Evolutionary conservation across 2,888 invertebrate species (phyloP), one percentile per base, ranked within the genome.

Genomic region (Heliconius aoede): DNA sequence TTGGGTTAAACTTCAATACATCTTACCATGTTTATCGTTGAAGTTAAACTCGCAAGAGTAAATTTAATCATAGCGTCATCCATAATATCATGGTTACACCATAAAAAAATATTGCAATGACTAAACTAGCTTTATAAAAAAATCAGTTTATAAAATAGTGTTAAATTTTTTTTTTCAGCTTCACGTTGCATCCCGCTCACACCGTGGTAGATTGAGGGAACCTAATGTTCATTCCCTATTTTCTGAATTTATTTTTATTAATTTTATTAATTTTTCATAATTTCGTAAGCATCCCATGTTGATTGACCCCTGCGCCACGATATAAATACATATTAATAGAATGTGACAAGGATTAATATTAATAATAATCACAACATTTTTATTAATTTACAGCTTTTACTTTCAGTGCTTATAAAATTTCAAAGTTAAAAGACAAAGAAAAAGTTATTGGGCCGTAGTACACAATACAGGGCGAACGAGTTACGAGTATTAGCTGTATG

Each of bases 401-500:
- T 28, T 15, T 21, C 4, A 28, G n/a, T 8, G 7, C 15, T 55
- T 30, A 30, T 9, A 69, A 28, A 60, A 40, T 11, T 26, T 60
- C 2, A 28, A 60, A 72, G n/a, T 15, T 58, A 40, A 72, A 61
- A 60, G 21, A 61, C 36, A 72, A 61, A 72, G 36, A 36, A 58
- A 36, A 36, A 72, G 60, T 72, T 72, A 72, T 40, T 61, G 60
- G 72, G 24, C 36, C 40, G 36, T 72, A 72, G 36, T 18, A 40
- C 72, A 61, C 72, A 72, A 72, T 72, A 60, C 61, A 60, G 32
- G 36, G 60, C 36, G 40, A 61, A 40, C 72, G 46, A 74, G 74
- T 74, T 68, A 74, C 74, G 40, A 68, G 68, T 74, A 74, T 68
- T 74, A 46, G 74, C 58, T 74, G 40, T 55, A 68, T 68, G 60